Evolutionary conservation across 2,113 vertebrate species (phyloP), one percentile per base, ranked within the genome.

Genomic region (Aspidoscelis tigris): DNA sequence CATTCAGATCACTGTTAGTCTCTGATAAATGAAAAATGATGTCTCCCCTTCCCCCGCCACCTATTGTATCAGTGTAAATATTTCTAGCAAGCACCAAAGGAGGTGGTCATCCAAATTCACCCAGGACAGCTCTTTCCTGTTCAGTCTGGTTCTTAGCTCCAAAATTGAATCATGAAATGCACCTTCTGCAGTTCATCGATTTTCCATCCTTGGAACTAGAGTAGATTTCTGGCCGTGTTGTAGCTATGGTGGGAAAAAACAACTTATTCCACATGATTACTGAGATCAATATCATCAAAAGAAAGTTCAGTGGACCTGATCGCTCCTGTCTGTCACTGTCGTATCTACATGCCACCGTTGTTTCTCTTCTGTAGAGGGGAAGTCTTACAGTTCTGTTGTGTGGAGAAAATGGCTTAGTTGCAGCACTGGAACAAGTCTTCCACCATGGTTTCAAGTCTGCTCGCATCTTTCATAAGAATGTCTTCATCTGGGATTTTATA

Each of bases 401-500:
- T 86, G 99, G 99, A 58, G 98, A 99, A 87, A 97, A 95, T 0
- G 98, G 99, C 41, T 95, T 99, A 87, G 98, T 99, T 1, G 95
- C 96, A 7, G 97, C 98, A 0, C 92, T 99, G 86, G 98, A 99
- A 92, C 98, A 98, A 33, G 97, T 99, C 88, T 98, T 99, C 89
- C 97, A 99, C 91, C 97, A 99, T 0, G 98, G 99, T 11, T 97
- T 99, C 91, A 98, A 96, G 89, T 97, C 97, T 0, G 96, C 96
- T 78, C 96, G 99, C 1, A 97, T 99, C 87, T 99, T 99, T 92
- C 98, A 99, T 93, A 98, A 98, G 92, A 99, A 97, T 1, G 95
- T 99, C 88, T 99, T 99, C 93, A 96, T 99, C 88, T 99, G 99
- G 99, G 98, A 99, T 93, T 99, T 99, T 91, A 96, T 99, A 90